These are phyloP conservation scores for Halcyon senegalensis DNA, from an alignment of 2,113 vertebrate genomes.

Conservation along the genomic window DNA sequence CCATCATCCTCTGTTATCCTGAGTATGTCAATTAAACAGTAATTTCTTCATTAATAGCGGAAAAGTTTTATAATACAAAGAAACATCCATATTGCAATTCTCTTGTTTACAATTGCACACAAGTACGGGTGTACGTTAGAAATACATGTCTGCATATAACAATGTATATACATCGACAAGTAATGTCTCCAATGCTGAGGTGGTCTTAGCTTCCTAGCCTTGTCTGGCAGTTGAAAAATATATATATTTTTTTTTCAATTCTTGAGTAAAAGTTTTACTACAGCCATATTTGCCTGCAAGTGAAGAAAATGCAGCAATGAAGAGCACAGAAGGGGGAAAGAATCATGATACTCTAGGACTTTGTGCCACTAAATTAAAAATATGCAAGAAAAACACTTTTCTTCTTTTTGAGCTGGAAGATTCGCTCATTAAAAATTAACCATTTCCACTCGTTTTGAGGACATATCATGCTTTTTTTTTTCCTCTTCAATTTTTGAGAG, in stretches of 20 bases:
- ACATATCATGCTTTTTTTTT: slow-evolving; percentile 63
- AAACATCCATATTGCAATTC: slow-evolving; percentile 85
- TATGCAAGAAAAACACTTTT: slow-evolving; percentile 66
- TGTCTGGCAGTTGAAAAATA: slow-evolving; percentile 78
- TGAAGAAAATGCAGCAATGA: slow-evolving; percentile 80
- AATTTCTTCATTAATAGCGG: slow-evolving; percentile 87
- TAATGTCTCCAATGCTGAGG: slow-evolving; percentile 79
- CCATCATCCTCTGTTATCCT: slow-evolving; percentile 91
- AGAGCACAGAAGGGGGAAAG: slow-evolving; percentile 69
- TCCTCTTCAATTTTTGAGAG: slow-evolving; percentile 62
- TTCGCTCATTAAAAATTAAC: slow-evolving; percentile 63
- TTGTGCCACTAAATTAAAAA: slow-evolving; percentile 78
- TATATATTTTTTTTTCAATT: slow-evolving; percentile 64
- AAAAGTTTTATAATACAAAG: slow-evolving; percentile 93
- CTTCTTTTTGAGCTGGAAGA: slow-evolving; percentile 71
- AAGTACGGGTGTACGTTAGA: slow-evolving; percentile 79
- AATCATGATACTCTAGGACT: slow-evolving; percentile 64
- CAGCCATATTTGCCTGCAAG: slow-evolving; percentile 80
- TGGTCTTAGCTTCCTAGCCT: slow-evolving; percentile 78
- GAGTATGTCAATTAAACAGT: slow-evolving; percentile 94
- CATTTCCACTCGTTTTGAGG: slow-evolving; percentile 71
- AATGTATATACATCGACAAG: slow-evolving; percentile 85
- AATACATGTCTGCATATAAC: slow-evolving; percentile 85
- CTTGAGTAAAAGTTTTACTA: slow-evolving; percentile 73
- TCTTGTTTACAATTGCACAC: slow-evolving; percentile 85